Evolutionary conservation across 1,140 invertebrate genomes (phyloP).

Genomic region (roundworm (Caenorhabditis elegans)): DNA sequence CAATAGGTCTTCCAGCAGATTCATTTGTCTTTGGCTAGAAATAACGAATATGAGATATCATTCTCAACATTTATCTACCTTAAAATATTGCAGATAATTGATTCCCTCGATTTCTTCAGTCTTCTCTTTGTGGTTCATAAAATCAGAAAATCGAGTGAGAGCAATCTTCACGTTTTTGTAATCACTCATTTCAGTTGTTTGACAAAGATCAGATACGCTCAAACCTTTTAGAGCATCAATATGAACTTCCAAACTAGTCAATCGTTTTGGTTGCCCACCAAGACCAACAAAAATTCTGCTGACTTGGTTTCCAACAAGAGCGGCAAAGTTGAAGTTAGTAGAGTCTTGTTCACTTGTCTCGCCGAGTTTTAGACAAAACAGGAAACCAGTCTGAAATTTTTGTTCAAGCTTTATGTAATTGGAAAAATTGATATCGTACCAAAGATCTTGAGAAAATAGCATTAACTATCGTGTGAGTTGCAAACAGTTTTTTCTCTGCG

Average conservation of each 20-base stretch:
- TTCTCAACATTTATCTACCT: background rate
- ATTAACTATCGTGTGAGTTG: background rate
- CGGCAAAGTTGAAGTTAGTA: background rate
- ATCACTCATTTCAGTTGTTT: background rate
- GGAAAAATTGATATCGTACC: too few species aligned
- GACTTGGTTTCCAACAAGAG: background rate
- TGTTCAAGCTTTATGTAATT: too few species aligned
- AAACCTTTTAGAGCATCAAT: background rate
- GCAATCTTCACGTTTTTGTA: background rate
- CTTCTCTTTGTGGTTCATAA: background rate
- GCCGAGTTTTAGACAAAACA: background rate
- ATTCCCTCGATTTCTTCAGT: background rate
- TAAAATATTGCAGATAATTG: background rate
- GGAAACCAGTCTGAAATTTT: background rate
- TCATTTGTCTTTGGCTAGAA: constrained; percentile 27
- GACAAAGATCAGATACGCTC: background rate
- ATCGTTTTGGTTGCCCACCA: background rate
- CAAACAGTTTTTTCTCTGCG: background rate
- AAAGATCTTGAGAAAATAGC: background rate
- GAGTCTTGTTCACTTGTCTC: constrained; percentile 3
- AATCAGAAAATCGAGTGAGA: background rate
- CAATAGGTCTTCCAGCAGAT: constrained; percentile 42
- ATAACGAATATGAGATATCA: too few species aligned
- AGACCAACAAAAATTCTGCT: background rate
- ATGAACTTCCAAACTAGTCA: background rate